Evolutionary conservation across 2,797 vertebrate genomes (phyloP).

Genomic region (Meriones psammophilus): DNA sequence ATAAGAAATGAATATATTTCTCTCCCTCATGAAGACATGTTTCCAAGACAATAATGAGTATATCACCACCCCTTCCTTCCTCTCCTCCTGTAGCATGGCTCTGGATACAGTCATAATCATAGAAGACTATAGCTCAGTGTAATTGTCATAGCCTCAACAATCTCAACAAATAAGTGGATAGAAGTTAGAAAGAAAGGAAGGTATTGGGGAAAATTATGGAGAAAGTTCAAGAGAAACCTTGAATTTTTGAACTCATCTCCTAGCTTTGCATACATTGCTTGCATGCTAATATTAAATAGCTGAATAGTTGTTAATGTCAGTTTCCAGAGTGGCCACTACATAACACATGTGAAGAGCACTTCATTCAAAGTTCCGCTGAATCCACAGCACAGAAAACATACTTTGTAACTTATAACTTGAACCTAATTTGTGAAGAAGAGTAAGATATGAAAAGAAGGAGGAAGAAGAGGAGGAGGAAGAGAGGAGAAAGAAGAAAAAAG

Average conservation of each 20-base stretch:
- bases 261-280: background rate
- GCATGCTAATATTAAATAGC: background rate
- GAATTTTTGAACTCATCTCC: background rate
- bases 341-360: background rate
- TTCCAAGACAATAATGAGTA: background rate
- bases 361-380: background rate
- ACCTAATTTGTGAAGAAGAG: background rate
- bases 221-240: background rate
- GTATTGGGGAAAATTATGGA: background rate
- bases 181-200: background rate
- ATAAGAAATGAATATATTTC: background rate
- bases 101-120: background rate
- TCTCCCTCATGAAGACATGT: background rate
- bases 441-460: background rate
- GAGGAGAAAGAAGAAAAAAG: background rate
- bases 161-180: background rate
- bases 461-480: background rate
- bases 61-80: accelerated
- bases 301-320: background rate
- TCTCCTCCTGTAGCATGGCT: background rate
- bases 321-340: background rate
- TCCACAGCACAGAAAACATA: background rate
- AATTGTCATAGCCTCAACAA: background rate
- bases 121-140: accelerated
- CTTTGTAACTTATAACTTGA: background rate